Conservation (phyloP, 1,140 invertebrate genomes). For the Dolichoris vasculosae region DNA sequence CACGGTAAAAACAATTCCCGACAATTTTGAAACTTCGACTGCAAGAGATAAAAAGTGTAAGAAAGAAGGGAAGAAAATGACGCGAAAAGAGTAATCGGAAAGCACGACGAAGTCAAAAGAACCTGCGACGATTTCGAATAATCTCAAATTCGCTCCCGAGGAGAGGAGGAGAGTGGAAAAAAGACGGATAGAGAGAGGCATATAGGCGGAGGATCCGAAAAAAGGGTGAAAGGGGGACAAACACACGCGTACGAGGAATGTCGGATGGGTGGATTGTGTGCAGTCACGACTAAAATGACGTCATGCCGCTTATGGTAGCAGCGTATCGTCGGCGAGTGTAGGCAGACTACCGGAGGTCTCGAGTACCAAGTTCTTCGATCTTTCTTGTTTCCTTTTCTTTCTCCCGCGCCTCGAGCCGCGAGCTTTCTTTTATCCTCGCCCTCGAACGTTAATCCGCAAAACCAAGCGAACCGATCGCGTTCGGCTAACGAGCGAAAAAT, state of each 20-base stretch:
- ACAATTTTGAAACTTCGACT: constrained; percentile 8
- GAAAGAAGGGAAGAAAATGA: background rate
- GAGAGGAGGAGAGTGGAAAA: background rate
- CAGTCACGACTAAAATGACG: constrained; percentile 49
- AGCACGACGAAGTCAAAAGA: background rate
- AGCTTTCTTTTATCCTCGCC: constrained; percentile 22
- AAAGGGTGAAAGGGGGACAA: constrained; percentile 49
- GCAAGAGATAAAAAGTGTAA: background rate
- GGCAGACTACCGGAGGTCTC: constrained; percentile 45
- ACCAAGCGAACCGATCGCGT: background rate
- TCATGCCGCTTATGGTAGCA: constrained; percentile 48
- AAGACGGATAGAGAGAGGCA: background rate
- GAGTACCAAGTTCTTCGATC: constrained; percentile 50
- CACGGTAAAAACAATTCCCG: constrained; percentile 13
- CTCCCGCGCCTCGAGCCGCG: background rate
- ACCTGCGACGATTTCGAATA: constrained; percentile 21
- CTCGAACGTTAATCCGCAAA: background rate
- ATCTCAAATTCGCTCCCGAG: constrained; percentile 36
- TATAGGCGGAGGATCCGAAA: constrained; percentile 35
- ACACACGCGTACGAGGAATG: constrained; percentile 40
- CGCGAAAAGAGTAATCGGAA: constrained; percentile 12
- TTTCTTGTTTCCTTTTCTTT: constrained; percentile 34
- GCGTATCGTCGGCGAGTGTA: constrained; percentile 41
- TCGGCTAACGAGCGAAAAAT: constrained; percentile 36
- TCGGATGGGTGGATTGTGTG: constrained; percentile 55